Evolutionary conservation across 1,140 invertebrate species (phyloP).

Genomic region (Drosophila dunni): DNA sequence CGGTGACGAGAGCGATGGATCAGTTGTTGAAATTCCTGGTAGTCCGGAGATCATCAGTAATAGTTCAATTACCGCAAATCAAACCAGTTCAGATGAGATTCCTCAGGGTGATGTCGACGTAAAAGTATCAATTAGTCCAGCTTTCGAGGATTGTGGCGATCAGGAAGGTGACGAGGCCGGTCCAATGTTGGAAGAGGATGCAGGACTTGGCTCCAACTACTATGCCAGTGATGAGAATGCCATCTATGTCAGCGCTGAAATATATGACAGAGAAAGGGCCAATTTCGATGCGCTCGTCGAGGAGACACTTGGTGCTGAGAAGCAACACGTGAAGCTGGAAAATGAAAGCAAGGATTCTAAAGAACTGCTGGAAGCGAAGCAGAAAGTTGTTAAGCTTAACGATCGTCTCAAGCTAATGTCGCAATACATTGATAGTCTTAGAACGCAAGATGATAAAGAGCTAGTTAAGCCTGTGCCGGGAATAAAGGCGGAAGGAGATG

Average conservation of each 20-base stretch:
- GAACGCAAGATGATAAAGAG: background rate
- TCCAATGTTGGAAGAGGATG: background rate
- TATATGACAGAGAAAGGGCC: constrained; percentile 30
- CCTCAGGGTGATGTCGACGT: background rate
- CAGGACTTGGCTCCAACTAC: constrained; percentile 21
- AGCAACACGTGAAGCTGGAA: constrained; percentile 7
- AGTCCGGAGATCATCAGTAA: background rate
- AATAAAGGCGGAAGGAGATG: background rate
- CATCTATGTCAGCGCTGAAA: constrained; percentile 30
- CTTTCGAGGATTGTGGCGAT: constrained; percentile 21
- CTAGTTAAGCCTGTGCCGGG: background rate
- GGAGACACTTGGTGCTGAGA: constrained; percentile 23
- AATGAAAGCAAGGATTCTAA: background rate
- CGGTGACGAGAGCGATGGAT: background rate
- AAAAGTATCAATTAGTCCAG: no score
- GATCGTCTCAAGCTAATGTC: constrained; percentile 6
- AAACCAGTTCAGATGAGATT: background rate
- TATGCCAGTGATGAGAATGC: constrained; percentile 25
- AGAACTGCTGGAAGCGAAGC: background rate
- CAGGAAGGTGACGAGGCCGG: constrained; percentile 47
- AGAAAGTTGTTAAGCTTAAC: constrained; percentile 7
- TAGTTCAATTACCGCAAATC: background rate
- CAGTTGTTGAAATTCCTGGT: background rate
- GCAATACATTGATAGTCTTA: constrained; percentile 36
- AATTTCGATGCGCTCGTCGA: constrained; percentile 36